Evolutionary conservation across 2,797 vertebrate genomes (phyloP).

Genomic region (Catamblyrhynchus diadema): DNA sequence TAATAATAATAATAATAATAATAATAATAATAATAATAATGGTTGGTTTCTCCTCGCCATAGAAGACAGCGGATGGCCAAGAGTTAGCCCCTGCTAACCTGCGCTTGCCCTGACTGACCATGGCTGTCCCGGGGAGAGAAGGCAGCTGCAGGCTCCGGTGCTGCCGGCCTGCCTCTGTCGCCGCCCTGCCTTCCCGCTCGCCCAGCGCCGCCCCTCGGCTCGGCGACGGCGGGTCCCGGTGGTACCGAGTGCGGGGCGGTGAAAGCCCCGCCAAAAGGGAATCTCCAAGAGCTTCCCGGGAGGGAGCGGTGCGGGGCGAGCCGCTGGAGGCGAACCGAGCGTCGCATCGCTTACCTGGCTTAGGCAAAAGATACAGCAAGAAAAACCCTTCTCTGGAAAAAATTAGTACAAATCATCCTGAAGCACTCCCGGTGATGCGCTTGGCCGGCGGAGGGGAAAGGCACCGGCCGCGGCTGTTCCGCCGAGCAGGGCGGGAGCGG

Average conservation of each 20-base stretch:
- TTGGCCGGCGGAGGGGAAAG: neutral
- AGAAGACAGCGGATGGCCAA: neutral
- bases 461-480: neutral
- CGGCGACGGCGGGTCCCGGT: fast-evolving
- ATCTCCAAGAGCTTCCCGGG: fast-evolving
- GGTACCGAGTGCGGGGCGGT: neutral
- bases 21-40: neutral
- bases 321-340: neutral
- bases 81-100: neutral
- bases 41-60: neutral
- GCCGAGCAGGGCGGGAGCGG: neutral
- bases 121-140: neutral
- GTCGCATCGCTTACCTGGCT: slow-evolving; percentile 5
- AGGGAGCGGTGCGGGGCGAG: neutral
- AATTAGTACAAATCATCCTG: neutral
- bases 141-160: neutral
- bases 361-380: neutral
- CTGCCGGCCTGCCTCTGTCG: neutral
- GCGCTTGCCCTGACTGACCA: fast-evolving
- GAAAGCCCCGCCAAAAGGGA: neutral
- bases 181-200: neutral
- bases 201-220: neutral
- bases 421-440: neutral
- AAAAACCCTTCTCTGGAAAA: neutral
- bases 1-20: too few species aligned